Evolutionary conservation across 2,113 vertebrate genomes (phyloP), one percentile per base, ranked within the genome.

Genomic region (Archocentrus centrarchus): DNA sequence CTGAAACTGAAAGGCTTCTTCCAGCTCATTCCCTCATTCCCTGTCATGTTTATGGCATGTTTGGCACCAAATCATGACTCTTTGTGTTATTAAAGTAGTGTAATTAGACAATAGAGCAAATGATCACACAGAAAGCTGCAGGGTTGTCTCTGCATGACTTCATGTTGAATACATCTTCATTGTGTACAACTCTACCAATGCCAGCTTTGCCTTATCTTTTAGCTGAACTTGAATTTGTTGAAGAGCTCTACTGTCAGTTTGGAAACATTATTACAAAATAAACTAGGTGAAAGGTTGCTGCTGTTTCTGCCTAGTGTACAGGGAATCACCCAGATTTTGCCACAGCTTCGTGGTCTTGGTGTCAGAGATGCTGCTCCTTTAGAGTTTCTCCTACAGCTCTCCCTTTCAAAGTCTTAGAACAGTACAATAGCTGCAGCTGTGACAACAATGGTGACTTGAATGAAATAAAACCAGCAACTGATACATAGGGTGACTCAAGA

Each of bases 401-500:
- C 39, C 11, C 37, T 78, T 85, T 77, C 39, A 55, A 59, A 79
- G 86, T 47, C 77, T 81, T 83, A 81, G 37, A 80, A 84, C 62
- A 84, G 88, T 85, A 81, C 79, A 76, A 85, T 70, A n/a, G 68
- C 60, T 79, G 61, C 86, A 92, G 86, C 89, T 91, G 82, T 85
- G 92, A 85, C 86, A 91, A 92, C 76, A 88, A 63, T 73, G 66
- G 87, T 17, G 73, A 41, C 60, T 37, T 53, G 59, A 68, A 80
- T 87, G 77, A 75, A 89, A 91, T 86, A 80, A 88, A 88, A 79
- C 27, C 22, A 53, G 84, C 87, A 81, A 92, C 7, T 14, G 83
- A 93, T 86, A 90, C 80, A 80, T 18, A 5, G 30, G 77, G 63
- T 2, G 61, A 88, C 82, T 76, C 35, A 57, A 87, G 83, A 81